These are phyloP conservation scores for Eunapius fragilis DNA, from an alignment of 37 sponge, comb jelly and placozoan species.

Conservation along the genomic window DNA sequence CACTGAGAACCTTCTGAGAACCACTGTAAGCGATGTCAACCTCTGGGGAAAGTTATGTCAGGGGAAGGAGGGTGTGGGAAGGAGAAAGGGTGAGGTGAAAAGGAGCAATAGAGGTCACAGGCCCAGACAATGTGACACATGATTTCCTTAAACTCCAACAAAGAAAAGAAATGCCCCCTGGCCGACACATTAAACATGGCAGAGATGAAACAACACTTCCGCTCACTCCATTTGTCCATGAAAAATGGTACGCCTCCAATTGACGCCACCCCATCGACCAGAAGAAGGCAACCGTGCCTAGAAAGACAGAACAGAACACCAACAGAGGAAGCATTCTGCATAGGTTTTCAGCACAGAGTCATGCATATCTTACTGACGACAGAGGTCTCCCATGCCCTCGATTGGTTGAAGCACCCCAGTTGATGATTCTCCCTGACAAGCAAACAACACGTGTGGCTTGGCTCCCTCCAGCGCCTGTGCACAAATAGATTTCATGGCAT, in stretches of 20 bases:
- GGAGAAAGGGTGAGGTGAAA: too few relatives aligned
- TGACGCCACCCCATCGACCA: constrained; percentile 73
- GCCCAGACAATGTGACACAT: too few relatives aligned
- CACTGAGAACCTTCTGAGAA: constrained; percentile 54
- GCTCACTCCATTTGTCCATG: constrained; percentile 65
- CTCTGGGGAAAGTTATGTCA: too few relatives aligned
- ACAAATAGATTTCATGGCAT: background rate
- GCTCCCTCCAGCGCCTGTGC: constrained; percentile 28
- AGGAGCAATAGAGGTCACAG: background rate
- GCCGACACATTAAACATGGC: too few relatives aligned
- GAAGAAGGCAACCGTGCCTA: constrained; percentile 55
- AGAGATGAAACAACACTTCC: background rate
- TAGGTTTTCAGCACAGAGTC: too few relatives aligned
- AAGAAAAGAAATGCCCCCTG: too few relatives aligned
- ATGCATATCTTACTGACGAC: constrained; percentile 24
- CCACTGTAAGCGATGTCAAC: constrained; percentile 66
- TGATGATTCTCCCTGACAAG: constrained; percentile 65
- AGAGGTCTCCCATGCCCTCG: constrained; percentile 48
- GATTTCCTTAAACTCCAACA: too few relatives aligned
- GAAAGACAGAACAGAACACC: too few relatives aligned
- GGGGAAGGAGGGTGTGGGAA: too few relatives aligned
- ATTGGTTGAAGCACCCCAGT: constrained; percentile 46
- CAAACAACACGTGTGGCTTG: constrained; percentile 44
- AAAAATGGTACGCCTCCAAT: constrained; percentile 62
- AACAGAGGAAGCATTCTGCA: too few relatives aligned